phyloP scores from a whole-genome alignment of 2,888 invertebrate species.

The Lepidonotus clava region DNA sequence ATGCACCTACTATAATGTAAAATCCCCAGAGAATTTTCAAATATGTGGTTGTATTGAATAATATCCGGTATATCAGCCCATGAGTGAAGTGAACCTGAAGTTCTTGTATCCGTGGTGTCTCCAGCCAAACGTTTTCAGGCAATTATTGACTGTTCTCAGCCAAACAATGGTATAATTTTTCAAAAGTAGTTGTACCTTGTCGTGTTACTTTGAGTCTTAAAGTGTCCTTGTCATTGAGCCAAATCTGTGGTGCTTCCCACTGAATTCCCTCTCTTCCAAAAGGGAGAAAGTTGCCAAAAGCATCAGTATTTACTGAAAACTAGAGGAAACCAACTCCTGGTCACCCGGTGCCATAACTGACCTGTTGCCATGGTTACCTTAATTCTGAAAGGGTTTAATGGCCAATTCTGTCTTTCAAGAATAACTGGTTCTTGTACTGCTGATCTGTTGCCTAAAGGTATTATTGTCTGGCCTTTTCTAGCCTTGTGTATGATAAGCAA shows the following conservation, averaged over 20 bases:
- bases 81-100: too few relatives aligned
- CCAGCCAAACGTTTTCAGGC: not conserved
- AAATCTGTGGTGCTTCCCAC: not conserved
- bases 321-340: not conserved
- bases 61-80: too few relatives aligned
- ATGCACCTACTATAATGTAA: too few relatives aligned
- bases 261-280: not conserved
- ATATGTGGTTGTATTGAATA: too few relatives aligned
- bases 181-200: not conserved
- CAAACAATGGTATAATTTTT: not conserved
- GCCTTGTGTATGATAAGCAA: not conserved
- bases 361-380: too few relatives aligned
- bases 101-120: not conserved
- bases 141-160: not conserved
- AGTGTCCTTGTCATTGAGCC: not conserved
- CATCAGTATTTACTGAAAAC: not conserved
- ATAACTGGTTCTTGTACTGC: not conserved
- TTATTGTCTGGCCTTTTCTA: not conserved
- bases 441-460: not conserved
- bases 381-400: too few relatives aligned
- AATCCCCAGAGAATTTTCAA: too few relatives aligned
- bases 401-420: too few relatives aligned
- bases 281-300: not conserved
- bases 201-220: not conserved
- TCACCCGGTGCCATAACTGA: not conserved